Evolutionary conservation across 2,113 vertebrate species (phyloP), one percentile per base, ranked within the genome.

Genomic region (Gymnarchus niloticus): DNA sequence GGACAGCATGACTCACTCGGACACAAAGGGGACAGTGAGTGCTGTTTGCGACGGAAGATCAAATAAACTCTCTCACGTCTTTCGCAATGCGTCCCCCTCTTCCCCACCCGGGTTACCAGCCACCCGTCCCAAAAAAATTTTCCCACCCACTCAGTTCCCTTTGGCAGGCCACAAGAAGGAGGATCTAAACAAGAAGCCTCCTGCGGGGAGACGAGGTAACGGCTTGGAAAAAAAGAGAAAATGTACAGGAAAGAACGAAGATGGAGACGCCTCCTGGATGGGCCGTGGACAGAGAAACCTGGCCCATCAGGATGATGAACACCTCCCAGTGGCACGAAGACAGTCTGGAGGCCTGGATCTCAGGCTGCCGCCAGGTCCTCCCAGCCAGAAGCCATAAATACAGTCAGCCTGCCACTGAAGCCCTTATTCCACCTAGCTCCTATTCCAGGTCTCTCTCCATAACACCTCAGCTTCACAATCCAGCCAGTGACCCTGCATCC

Each of bases 11-110:
- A 86, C 73, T 81, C 84, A 85, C 82, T 59, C 14, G 41, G 41
- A 84, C 73, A 59, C 48, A 69, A n/a, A 65, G 54, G 76, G 76
- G n/a, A 81, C 81, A n/a, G 61, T 21, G 51, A 87, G 76, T 81
- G 54, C 9, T 12, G 19, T 61, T 59, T 48, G 44, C 8, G 25
- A 3, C 6, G n/a, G 56, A 44, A 56, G 25, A 48, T 80, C 49
- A 51, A 48, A 48, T 69, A 25, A 69, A 12, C 21, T n/a, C n/a
- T n/a, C n/a, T n/a, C n/a, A n/a, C n/a, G n/a, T n/a, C n/a, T n/a
- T n/a, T n/a, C n/a, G n/a, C n/a, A n/a, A n/a, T n/a, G n/a, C n/a
- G n/a, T 25, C 21, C 1, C 48, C 80, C 80, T 49, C 17, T 14
- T n/a, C 69, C 9, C 3, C n/a, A 12, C 37, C 65, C 6, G 12